phyloP scores from a whole-genome alignment of 2,113 vertebrate species.

The Apus apus region DNA sequence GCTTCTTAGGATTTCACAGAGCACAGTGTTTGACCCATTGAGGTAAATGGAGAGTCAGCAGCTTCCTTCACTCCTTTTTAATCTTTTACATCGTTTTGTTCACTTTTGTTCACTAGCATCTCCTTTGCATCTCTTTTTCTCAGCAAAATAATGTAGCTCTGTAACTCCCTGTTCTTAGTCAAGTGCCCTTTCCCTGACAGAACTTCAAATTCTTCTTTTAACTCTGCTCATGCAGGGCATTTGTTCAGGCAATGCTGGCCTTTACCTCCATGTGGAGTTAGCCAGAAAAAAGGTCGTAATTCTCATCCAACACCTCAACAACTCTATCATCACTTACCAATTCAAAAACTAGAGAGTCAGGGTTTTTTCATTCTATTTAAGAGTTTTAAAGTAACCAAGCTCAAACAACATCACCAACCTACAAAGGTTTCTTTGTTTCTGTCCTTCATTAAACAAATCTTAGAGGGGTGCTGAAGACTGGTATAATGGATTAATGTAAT shows the following conservation, averaged over 20 bases:
- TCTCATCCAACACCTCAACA: neutral
- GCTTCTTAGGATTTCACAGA: neutral
- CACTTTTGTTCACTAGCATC: neutral
- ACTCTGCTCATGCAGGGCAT: neutral
- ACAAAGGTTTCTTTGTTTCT: neutral
- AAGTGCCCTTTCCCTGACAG: neutral
- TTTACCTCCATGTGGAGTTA: neutral
- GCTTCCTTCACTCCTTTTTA: neutral
- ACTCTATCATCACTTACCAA: neutral
- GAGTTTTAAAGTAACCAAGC: neutral
- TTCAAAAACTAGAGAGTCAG: neutral
- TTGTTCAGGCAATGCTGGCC: neutral
- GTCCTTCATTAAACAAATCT: neutral
- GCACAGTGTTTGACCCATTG: rapidly evolving
- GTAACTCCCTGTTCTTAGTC: neutral
- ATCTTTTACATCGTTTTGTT: neutral
- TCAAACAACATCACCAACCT: neutral
- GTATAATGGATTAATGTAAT: neutral
- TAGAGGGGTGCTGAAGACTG: neutral
- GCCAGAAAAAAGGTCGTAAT: neutral
- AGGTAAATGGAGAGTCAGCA: neutral
- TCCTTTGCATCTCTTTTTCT: neutral
- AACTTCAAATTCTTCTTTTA: neutral
- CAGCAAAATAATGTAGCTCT: neutral
- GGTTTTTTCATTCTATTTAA: neutral